A percentile compares a stretch with the other conserved stretches of the same genome.
These are phyloP conservation scores for Chinchilla lanigera DNA, from an alignment of 2,113 vertebrate species.

Conservation along the genomic window DNA sequence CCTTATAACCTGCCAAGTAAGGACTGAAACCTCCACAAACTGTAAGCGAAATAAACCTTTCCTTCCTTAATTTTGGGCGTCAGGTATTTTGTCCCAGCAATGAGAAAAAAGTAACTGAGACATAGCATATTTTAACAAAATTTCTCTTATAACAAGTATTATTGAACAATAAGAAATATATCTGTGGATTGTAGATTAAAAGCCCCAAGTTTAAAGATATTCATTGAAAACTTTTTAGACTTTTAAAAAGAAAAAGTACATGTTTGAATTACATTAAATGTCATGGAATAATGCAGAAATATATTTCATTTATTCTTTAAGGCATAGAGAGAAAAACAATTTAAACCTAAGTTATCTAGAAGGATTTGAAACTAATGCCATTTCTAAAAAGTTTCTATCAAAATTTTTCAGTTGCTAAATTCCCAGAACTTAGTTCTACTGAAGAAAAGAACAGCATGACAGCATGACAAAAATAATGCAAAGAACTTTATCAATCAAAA, in stretches of 20 bases:
- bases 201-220: background rate
- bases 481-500: background rate
- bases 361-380: background rate
- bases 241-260: background rate
- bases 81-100: too few relatives aligned
- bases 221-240: background rate
- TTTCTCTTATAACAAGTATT: background rate
- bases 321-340: background rate
- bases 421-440: background rate
- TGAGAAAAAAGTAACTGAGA: too few relatives aligned
- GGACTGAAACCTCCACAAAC: too few relatives aligned
- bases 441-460: background rate
- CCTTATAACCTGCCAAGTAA: too few relatives aligned
- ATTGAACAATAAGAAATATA: background rate
- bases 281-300: background rate
- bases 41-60: too few relatives aligned
- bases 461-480: background rate
- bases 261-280: background rate
- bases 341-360: background rate
- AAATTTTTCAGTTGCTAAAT: constrained; percentile 41
- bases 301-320: background rate
- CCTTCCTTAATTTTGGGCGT: too few relatives aligned
- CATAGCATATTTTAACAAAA: background rate
- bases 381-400: background rate
- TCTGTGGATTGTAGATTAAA: background rate